phyloP scores from a whole-genome alignment of 2,888 invertebrate species.

The Prostheceraeus crozeri region DNA sequence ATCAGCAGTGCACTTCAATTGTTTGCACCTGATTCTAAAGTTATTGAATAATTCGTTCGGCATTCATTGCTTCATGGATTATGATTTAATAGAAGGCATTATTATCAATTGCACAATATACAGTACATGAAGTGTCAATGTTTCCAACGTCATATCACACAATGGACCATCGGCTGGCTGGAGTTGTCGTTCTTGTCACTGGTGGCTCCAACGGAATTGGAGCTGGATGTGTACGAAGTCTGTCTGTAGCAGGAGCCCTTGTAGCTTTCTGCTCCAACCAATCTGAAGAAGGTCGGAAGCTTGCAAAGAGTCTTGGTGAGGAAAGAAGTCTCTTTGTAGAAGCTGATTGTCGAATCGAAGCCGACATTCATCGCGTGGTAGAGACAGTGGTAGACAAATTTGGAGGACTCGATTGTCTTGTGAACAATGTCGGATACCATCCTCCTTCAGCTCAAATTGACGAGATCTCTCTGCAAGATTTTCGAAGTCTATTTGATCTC shows the following conservation, averaged over 20 bases:
- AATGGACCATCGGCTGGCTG: no score
- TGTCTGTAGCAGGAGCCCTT: not conserved
- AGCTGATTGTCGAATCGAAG: not conserved
- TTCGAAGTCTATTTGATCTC: not conserved
- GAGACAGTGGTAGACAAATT: not conserved
- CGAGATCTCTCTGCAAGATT: conserved; percentile 7
- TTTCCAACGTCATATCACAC: no score
- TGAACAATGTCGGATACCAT: conserved; percentile 27
- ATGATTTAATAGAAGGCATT: no score
- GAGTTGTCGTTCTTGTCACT: conserved; percentile 10
- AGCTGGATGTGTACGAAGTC: conserved; percentile 4
- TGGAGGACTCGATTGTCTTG: conserved; percentile 11
- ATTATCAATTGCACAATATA: no score
- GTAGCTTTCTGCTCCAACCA: conserved; percentile 27
- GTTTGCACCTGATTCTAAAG: no score
- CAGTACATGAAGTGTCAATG: no score
- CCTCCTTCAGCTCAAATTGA: conserved; percentile 12
- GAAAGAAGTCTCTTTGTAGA: not conserved
- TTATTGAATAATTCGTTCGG: no score
- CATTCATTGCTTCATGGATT: no score
- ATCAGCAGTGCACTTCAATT: no score
- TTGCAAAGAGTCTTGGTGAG: not conserved
- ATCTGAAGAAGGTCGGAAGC: not conserved
- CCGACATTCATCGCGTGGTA: not conserved
- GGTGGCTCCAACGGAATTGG: conserved; percentile 26